Percentiles rank a stretch among this genome's conserved stretches.
Evolutionary conservation across 2,797 vertebrate genomes (phyloP).

Genomic region (Amazonetta brasiliensis): DNA sequence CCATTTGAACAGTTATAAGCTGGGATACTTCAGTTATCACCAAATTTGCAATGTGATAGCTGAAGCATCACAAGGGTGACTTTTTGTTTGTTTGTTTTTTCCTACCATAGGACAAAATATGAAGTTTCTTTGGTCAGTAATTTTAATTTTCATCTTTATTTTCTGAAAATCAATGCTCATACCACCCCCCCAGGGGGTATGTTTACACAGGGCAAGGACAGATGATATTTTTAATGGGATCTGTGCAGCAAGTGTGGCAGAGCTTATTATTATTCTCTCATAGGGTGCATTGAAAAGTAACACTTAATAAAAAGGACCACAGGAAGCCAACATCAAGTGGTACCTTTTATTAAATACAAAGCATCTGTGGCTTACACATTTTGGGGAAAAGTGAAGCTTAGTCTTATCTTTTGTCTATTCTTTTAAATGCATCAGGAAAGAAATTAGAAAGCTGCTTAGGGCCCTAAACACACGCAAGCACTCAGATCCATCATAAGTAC

Average conservation of each 20-base stretch:
- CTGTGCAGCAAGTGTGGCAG: conserved; percentile 30
- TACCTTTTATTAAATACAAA: conserved; percentile 40
- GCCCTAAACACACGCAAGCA: background rate
- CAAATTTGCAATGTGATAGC: background rate
- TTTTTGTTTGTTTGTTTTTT: too few relatives aligned
- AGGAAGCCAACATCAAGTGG: conserved; percentile 25
- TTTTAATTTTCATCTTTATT: conserved; percentile 9
- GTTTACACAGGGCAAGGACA: conserved; percentile 32
- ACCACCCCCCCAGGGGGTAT: background rate
- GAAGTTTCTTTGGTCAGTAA: background rate
- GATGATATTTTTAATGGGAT: conserved; percentile 49
- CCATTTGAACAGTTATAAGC: background rate
- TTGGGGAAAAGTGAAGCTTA: background rate
- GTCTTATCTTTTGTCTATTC: background rate
- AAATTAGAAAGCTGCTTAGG: background rate
- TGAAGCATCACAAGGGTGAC: background rate
- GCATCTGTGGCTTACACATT: background rate
- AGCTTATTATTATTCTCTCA: conserved; percentile 47
- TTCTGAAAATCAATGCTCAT: conserved; percentile 41
- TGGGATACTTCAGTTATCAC: background rate
- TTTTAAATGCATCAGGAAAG: background rate
- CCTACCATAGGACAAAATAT: background rate
- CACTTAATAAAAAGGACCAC: conserved; percentile 64
- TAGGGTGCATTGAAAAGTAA: conserved; percentile 18
- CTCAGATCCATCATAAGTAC: background rate